Evolutionary conservation across 2,113 vertebrate genomes (phyloP).

Genomic region (Amphilophus citrinellus): DNA sequence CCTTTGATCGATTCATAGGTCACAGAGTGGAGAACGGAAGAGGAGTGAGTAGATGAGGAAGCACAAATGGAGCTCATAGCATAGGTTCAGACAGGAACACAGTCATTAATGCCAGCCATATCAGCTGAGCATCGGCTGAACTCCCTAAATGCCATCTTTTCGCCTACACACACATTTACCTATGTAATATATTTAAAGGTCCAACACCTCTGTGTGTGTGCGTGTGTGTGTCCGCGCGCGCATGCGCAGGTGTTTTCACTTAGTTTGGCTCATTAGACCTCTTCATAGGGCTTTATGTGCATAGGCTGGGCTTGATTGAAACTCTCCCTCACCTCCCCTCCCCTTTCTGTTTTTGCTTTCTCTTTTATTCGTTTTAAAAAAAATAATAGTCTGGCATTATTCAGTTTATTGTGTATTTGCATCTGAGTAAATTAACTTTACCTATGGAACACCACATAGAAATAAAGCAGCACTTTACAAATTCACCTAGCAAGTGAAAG

Average conservation of each 20-base stretch:
- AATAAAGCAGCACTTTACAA: not conserved
- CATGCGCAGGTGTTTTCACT: conserved; percentile 24
- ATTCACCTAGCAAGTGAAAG: not conserved
- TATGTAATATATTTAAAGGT: conserved; percentile 53
- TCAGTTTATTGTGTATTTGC: not conserved
- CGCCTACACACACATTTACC: conserved; percentile 47
- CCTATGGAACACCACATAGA: not conserved
- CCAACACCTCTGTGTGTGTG: not conserved
- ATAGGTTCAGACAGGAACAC: conserved; percentile 28
- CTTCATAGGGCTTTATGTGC: not conserved
- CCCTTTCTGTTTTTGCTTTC: not conserved
- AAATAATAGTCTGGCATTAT: not conserved
- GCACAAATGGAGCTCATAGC: conserved; percentile 46
- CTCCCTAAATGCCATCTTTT: conserved; percentile 44
- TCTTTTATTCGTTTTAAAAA: conserved; percentile 4
- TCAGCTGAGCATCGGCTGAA: conserved; percentile 28
- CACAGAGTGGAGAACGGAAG: conserved; percentile 29
- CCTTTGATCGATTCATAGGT: conserved; percentile 53
- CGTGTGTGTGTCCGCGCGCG: not conserved
- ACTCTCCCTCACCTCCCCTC: not conserved
- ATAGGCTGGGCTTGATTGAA: conserved; percentile 17
- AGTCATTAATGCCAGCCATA: conserved; percentile 31
- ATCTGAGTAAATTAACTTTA: not conserved
- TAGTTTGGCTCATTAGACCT: conserved; percentile 19
- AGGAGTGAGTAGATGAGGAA: conserved; percentile 40